Evolutionary conservation across 2,113 vertebrate genomes (phyloP).

Genomic region (Mirounga angustirostris): DNA sequence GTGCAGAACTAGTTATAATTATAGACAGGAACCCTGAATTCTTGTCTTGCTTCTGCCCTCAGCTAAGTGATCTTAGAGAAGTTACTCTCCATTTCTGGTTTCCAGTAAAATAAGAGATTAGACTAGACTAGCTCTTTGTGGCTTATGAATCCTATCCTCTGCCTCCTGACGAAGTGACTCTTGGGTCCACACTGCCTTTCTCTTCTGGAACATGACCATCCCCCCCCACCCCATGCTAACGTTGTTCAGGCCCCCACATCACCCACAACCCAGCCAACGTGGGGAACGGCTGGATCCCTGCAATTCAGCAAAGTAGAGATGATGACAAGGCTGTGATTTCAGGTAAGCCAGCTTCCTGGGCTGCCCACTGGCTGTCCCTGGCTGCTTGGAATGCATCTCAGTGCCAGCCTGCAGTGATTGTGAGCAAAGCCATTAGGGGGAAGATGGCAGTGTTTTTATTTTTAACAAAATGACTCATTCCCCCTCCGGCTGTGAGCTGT

Average conservation of each 20-base stretch:
- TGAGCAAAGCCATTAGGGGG: slow-evolving; percentile 85
- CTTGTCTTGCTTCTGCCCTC: background rate
- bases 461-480: slow-evolving; percentile 88
- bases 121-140: background rate
- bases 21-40: background rate
- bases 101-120: background rate
- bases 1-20: background rate
- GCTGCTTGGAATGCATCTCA: slow-evolving; percentile 81
- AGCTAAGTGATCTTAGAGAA: background rate
- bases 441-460: slow-evolving; percentile 85
- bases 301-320: background rate
- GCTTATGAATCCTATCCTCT: background rate
- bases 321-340: slow-evolving; percentile 76
- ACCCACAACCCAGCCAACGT: background rate
- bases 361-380: slow-evolving; percentile 79
- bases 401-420: slow-evolving; percentile 80
- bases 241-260: too few relatives aligned
- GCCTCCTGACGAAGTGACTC: background rate
- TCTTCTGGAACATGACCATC: background rate
- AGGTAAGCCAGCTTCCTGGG: slow-evolving; percentile 80
- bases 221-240: fast-evolving
- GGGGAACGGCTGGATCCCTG: background rate
- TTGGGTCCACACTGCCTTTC: background rate
- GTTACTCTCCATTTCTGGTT: background rate
- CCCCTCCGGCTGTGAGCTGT: slow-evolving; percentile 76